Evolutionary conservation across 1,140 invertebrate genomes (phyloP), one percentile per base, ranked within the genome.

Genomic region (Pseudomyrmex concolor): DNA sequence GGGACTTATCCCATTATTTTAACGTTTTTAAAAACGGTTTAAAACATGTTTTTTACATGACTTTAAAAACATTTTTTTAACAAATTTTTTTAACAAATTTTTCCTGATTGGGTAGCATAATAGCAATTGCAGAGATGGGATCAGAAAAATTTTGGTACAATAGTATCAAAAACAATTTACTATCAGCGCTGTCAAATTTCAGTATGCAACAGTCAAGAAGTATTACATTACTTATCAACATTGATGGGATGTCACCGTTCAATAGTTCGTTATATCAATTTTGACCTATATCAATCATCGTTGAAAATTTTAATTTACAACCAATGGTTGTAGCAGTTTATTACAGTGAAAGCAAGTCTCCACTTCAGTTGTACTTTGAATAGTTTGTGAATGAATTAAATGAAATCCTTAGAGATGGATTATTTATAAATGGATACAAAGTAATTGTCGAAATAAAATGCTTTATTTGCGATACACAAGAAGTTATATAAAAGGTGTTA

Each of bases 401-500:
- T 0, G 66, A 68, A 25, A 25, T 54, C 9, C 9, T 22, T 17
- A 68, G 66, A 15, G 19, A 68, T 68, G 48, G 66, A 50, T 54
- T 68, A 15, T 7, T 51, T 5, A 54, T 54, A 13, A 19, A 19
- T 68, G 8, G 48, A 9, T 19, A 68, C 2, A 25, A 68, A 68
- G 19, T 68, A 1, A 68, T 0, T 25, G 13, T 68, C 13, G n/a
- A 2, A 7, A 10, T 68, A 54, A 51, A 68, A 15, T 68, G 66
- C 48, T 68, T 68, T 64, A n/a, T 64, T 64, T 64, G 66, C 10
- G 66, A 68, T n/a, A 68, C 48, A 17, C 66, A 22, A 22, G 19
- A 68, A 68, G 66, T 68, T 68, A 12, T 68, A 68, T 68, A 15
- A 68, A 68, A 68, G 48, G 66, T 54, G 22, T n/a, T 22, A 19